phyloP scores from a whole-genome alignment of 2,113 vertebrate genomes.

The Ploceus nigricollis region DNA sequence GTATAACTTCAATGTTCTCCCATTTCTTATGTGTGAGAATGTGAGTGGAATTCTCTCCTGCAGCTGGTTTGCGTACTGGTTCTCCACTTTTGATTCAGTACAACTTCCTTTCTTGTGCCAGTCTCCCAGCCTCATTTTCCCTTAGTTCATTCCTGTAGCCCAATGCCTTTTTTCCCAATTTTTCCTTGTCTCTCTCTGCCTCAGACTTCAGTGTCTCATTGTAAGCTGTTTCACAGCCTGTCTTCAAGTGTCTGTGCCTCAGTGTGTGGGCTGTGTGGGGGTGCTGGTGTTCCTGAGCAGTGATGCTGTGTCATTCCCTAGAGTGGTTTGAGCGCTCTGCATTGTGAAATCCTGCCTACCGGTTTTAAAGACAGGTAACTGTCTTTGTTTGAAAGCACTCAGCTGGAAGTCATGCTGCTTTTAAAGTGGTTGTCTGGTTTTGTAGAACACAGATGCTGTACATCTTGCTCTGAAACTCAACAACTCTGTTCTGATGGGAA shows the following conservation, averaged over 20 bases:
- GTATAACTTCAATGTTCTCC: background rate
- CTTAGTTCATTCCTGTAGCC: background rate
- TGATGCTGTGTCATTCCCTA: background rate
- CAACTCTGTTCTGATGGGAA: slow-evolving; percentile 77
- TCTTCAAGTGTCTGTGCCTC: background rate
- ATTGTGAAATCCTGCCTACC: background rate
- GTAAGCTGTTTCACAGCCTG: background rate
- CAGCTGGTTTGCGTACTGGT: background rate
- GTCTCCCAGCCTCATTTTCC: background rate
- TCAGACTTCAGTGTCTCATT: background rate
- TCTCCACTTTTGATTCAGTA: background rate
- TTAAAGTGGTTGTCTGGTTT: background rate
- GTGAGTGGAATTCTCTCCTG: background rate
- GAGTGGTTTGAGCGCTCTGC: background rate
- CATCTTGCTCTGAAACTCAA: slow-evolving; percentile 89
- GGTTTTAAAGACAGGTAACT: background rate
- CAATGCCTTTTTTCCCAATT: background rate
- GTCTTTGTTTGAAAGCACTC: background rate
- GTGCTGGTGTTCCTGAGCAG: background rate
- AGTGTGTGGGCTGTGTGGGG: background rate
- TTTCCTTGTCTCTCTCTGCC: background rate
- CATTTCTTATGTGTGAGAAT: background rate
- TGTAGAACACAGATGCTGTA: slow-evolving; percentile 84
- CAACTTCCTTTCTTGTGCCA: background rate
- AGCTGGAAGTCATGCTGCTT: background rate